Conservation (phyloP, 2,888 invertebrate species). For the Vanessa cardui region DNA sequence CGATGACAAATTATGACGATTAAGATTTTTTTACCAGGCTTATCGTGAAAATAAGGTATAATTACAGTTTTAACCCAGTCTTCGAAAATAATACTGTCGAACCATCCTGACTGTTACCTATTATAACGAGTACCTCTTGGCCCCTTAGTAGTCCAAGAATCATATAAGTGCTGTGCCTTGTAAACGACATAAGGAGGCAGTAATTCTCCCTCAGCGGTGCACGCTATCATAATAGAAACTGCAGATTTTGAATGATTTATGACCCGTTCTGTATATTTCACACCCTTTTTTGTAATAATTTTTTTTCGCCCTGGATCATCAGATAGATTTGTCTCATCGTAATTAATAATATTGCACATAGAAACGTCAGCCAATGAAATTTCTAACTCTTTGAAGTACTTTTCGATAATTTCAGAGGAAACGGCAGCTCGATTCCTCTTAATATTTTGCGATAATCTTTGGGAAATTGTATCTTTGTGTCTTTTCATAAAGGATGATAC, state of each 20-base stretch:
- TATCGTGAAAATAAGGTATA: slow-evolving; percentile 44
- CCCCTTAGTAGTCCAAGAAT: slow-evolving; percentile 59
- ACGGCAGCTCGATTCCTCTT: slow-evolving; percentile 32
- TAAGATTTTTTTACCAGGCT: slow-evolving; percentile 50
- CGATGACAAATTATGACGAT: slow-evolving; percentile 56
- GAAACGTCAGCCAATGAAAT: slow-evolving; percentile 35
- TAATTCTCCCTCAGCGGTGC: slow-evolving; percentile 36
- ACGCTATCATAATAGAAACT: slow-evolving; percentile 58
- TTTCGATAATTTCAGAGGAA: slow-evolving; percentile 22
- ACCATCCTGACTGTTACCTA: slow-evolving; percentile 56
- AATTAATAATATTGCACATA: slow-evolving; percentile 36
- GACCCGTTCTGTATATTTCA: slow-evolving; percentile 56
- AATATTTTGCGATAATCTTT: slow-evolving; percentile 37
- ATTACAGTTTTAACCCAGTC: slow-evolving; percentile 50
- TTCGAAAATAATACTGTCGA: slow-evolving; percentile 52
- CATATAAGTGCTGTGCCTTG: slow-evolving; percentile 56
- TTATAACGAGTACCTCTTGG: slow-evolving; percentile 56
- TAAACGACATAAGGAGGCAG: slow-evolving; percentile 63
- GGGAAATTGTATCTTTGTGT: slow-evolving; percentile 25
- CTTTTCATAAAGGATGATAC: slow-evolving; percentile 20
- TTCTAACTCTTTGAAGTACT: slow-evolving; percentile 14
- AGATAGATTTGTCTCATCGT: slow-evolving; percentile 44
- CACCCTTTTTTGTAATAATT: slow-evolving; percentile 47
- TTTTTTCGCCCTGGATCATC: slow-evolving; percentile 40
- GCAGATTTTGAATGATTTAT: slow-evolving; percentile 53